phyloP scores from a whole-genome alignment of 64 coral and sea anemone species.

The Exaiptasia diaphana region DNA sequence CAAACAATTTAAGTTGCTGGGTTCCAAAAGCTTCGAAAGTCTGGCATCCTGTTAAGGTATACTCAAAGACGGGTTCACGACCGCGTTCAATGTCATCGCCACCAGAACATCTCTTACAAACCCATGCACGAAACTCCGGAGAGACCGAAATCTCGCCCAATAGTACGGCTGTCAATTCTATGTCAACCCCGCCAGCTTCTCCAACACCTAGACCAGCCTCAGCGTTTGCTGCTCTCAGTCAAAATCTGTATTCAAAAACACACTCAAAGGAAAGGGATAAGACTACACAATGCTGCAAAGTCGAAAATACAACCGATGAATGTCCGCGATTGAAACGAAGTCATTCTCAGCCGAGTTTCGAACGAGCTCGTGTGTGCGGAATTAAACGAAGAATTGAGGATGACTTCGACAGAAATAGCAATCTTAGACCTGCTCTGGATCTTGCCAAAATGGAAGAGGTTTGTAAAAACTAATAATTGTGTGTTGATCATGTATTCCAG shows the following conservation, averaged over 20 bases:
- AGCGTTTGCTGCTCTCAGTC: slow-evolving; percentile 64
- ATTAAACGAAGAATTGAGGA: slow-evolving; percentile 75
- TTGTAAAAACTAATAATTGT: too few relatives aligned
- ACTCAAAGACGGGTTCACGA: slow-evolving; percentile 33
- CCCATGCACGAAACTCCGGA: slow-evolving; percentile 17
- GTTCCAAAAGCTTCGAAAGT: slow-evolving; percentile 79
- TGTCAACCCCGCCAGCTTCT: slow-evolving; percentile 83
- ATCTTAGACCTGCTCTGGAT: slow-evolving; percentile 78
- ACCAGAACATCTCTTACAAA: slow-evolving; percentile 8
- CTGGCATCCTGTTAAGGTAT: slow-evolving; percentile 72
- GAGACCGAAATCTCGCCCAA: background rate
- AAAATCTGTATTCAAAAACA: background rate
- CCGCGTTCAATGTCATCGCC: slow-evolving; percentile 55
- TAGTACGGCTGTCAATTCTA: slow-evolving; percentile 26
- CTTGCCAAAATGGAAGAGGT: slow-evolving; percentile 98
- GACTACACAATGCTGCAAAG: background rate
- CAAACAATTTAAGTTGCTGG: slow-evolving; percentile 32
- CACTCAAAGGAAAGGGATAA: background rate
- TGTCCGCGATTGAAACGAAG: slow-evolving; percentile 59
- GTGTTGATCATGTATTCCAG: slow-evolving; percentile 2
- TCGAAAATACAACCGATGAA: background rate
- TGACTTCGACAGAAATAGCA: slow-evolving; percentile 22
- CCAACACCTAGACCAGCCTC: slow-evolving; percentile 85
- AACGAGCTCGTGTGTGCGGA: slow-evolving; percentile 44
- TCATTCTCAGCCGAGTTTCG: slow-evolving; percentile 84